phyloP scores from a whole-genome alignment of 2,113 vertebrate genomes.

The Microcebus griseorufus region DNA sequence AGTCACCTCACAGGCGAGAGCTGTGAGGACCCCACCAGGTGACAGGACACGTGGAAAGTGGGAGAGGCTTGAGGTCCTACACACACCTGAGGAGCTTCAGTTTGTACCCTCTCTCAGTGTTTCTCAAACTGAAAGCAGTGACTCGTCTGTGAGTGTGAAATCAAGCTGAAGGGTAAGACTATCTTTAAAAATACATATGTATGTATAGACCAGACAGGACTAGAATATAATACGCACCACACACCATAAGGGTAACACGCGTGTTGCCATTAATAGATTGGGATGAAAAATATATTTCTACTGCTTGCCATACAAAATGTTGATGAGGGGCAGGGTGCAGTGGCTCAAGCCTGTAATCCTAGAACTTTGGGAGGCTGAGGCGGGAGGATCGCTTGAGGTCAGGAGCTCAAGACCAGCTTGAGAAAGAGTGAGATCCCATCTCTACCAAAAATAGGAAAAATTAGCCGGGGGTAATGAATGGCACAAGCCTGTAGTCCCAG shows the following conservation, averaged over 20 bases:
- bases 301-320: neutral
- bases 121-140: neutral
- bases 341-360: neutral
- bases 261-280: neutral
- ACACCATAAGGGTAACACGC: neutral
- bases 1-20: neutral
- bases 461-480: neutral
- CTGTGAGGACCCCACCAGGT: neutral
- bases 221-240: neutral
- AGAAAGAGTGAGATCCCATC: neutral
- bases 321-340: neutral
- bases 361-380: neutral
- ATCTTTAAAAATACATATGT: neutral
- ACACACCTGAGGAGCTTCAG: neutral
- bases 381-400: neutral
- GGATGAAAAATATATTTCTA: neutral
- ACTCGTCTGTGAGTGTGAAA: neutral
- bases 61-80: neutral
- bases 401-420: neutral
- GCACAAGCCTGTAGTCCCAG: neutral
- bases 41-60: accelerated
- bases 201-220: neutral
- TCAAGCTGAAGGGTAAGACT: neutral
- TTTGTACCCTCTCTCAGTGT: neutral
- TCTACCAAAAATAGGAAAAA: neutral